Percentiles rank a stretch among this genome's conserved stretches.
Evolutionary conservation across 2,797 vertebrate genomes (phyloP).

Genomic region (Bucorvus abyssinicus): DNA sequence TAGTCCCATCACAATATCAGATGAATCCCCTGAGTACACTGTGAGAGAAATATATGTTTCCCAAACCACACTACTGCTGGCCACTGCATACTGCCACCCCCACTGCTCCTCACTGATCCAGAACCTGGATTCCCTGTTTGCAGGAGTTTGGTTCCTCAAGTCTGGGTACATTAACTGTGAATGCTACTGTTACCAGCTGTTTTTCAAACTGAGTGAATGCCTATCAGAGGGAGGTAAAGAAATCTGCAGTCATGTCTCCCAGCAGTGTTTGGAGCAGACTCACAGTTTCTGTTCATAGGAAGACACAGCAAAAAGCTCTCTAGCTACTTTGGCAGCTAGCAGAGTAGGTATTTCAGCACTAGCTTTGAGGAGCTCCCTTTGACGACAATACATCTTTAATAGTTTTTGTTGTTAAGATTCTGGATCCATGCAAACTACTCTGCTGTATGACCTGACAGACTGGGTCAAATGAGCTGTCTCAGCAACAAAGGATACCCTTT

Average conservation of each 20-base stretch:
- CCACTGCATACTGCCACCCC: neutral
- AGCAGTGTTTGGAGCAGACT: neutral
- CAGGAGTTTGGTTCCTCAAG: neutral
- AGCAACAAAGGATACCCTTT: neutral
- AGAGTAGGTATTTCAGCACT: neutral
- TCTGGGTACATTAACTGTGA: neutral
- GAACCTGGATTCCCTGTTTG: neutral
- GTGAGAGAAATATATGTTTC: neutral
- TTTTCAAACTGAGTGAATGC: neutral
- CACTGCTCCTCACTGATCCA: neutral
- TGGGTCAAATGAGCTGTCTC: neutral
- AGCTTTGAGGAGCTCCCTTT: neutral
- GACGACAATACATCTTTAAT: neutral
- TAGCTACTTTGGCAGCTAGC: neutral
- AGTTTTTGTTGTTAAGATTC: neutral
- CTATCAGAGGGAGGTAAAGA: neutral
- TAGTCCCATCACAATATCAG: neutral
- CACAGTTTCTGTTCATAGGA: neutral
- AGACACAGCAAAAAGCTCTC: neutral
- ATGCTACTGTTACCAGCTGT: neutral
- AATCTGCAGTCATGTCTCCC: neutral
- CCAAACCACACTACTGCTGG: neutral
- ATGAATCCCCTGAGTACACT: neutral
- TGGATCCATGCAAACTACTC: neutral
- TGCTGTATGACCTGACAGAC: fast-evolving